A percentile compares a stretch with the other conserved stretches of the same genome.
phyloP scores from a whole-genome alignment of 1,140 invertebrate genomes.

The Liolophura sinensis region DNA sequence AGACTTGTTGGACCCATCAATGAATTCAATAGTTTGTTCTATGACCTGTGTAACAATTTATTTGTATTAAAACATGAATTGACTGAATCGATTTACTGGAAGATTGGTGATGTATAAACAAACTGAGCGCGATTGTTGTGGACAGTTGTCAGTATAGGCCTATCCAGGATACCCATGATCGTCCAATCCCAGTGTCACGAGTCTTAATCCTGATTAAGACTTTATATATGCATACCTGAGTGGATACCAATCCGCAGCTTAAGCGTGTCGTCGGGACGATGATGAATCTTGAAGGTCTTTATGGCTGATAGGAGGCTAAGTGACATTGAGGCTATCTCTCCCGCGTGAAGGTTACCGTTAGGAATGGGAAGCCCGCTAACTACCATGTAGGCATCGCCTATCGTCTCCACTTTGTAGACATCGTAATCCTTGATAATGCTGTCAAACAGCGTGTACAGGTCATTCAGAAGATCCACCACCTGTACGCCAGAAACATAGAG shows the following conservation, averaged over 20 bases:
- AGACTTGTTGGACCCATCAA: too few relatives aligned
- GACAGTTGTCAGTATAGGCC: too few relatives aligned
- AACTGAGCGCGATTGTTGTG: too few relatives aligned
- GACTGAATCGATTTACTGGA: too few relatives aligned
- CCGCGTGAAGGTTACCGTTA: conserved; percentile 88
- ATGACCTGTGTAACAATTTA: too few relatives aligned
- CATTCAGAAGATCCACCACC: conserved; percentile 59
- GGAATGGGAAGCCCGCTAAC: conserved; percentile 80
- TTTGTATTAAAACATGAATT: too few relatives aligned
- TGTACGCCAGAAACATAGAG: conserved; percentile 60
- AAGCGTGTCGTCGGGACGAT: conserved; percentile 81
- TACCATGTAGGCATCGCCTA: conserved; percentile 59
- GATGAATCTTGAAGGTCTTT: conserved; percentile 82
- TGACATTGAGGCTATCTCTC: conserved; percentile 85
- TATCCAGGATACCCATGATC: too few relatives aligned
- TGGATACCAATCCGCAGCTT: conserved; percentile 93
- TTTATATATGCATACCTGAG: conserved; percentile 68
- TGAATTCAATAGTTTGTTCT: too few relatives aligned
- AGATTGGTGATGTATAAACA: too few relatives aligned
- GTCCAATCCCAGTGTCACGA: too few relatives aligned
- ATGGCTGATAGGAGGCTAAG: conserved; percentile 83
- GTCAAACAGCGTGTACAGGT: conserved; percentile 78
- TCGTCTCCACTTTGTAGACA: conserved; percentile 86
- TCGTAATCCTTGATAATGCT: conserved; percentile 89
- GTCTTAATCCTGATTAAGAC: too few relatives aligned